These are phyloP conservation scores for Phania funesta DNA, from an alignment of 2,888 invertebrate genomes.

Conservation along the genomic window DNA sequence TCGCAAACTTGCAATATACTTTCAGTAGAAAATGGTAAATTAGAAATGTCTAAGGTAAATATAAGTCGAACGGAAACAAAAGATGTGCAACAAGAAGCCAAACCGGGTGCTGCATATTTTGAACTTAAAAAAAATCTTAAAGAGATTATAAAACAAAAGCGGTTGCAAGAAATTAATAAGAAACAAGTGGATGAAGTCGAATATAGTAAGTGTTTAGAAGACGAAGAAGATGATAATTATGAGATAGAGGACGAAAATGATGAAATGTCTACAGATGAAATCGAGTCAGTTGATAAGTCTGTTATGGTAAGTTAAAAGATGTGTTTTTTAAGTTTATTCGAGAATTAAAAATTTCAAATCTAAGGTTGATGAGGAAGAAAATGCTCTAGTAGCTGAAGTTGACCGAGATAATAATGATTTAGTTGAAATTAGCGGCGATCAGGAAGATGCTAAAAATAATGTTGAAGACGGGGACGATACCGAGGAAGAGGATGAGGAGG, in stretches of 20 bases:
- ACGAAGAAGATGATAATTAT: conserved; percentile 76
- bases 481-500: conserved; percentile 66
- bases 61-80: conserved; percentile 72
- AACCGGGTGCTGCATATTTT: conserved; percentile 87
- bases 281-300: conserved; percentile 74
- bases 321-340: background rate
- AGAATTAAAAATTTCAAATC: background rate
- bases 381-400: conserved; percentile 74
- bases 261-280: conserved; percentile 77
- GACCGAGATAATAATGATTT: conserved; percentile 74
- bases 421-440: conserved; percentile 72
- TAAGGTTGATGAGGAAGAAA: conserved; percentile 71
- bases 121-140: conserved; percentile 87
- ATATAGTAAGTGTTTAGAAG: conserved; percentile 75
- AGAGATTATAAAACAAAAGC: conserved; percentile 85
- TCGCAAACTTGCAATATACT: conserved; percentile 81
- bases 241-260: conserved; percentile 77
- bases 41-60: conserved; percentile 79
- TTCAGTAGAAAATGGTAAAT: conserved; percentile 80
- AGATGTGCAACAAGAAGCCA: conserved; percentile 77
- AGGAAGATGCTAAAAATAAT: conserved; percentile 79
- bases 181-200: conserved; percentile 81
- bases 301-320: conserved; percentile 64
- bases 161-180: conserved; percentile 85
- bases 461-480: conserved; percentile 70